phyloP scores from a whole-genome alignment of 2,888 invertebrate species.

The Dryomyza anilis region DNA sequence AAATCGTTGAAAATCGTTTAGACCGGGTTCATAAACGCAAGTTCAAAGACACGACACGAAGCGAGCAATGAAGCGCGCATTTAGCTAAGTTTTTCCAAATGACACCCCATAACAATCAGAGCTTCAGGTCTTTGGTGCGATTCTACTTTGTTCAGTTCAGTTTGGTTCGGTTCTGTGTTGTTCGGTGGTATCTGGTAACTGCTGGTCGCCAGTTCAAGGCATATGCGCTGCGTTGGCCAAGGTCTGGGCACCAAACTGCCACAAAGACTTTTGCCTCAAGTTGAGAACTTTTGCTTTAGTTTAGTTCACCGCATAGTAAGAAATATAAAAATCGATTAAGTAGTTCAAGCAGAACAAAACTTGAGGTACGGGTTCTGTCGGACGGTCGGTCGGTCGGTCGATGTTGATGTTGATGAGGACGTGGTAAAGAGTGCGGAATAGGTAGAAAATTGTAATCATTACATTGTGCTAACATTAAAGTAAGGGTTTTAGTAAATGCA shows the following conservation, averaged over 20 bases:
- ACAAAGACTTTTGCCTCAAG: not conserved
- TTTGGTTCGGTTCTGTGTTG: not conserved
- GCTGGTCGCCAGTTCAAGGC: not conserved
- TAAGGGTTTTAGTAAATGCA: too few species aligned
- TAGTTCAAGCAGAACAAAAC: slow-evolving; percentile 19
- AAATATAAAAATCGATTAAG: slow-evolving; percentile 16
- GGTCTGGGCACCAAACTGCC: not conserved
- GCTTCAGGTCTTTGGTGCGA: not conserved
- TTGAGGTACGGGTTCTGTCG: not conserved
- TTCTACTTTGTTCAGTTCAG: too few species aligned
- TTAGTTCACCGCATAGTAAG: not conserved
- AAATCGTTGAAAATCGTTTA: too few species aligned
- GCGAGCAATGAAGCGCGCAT: slow-evolving; percentile 22
- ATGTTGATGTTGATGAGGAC: too few species aligned
- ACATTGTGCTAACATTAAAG: too few species aligned
- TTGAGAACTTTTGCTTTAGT: not conserved
- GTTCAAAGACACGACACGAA: slow-evolving; percentile 24
- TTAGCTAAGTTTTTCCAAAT: slow-evolving; percentile 7
- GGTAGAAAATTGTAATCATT: not conserved
- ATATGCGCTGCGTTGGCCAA: too few species aligned
- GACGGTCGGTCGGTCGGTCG: too few species aligned
- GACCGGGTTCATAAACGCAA: slow-evolving; percentile 23
- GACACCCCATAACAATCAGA: slow-evolving; percentile 5
- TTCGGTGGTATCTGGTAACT: not conserved
- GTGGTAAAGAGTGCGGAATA: not conserved